phyloP scores from a whole-genome alignment of 2,797 vertebrate genomes.

The Artibeus jamaicensis region DNA sequence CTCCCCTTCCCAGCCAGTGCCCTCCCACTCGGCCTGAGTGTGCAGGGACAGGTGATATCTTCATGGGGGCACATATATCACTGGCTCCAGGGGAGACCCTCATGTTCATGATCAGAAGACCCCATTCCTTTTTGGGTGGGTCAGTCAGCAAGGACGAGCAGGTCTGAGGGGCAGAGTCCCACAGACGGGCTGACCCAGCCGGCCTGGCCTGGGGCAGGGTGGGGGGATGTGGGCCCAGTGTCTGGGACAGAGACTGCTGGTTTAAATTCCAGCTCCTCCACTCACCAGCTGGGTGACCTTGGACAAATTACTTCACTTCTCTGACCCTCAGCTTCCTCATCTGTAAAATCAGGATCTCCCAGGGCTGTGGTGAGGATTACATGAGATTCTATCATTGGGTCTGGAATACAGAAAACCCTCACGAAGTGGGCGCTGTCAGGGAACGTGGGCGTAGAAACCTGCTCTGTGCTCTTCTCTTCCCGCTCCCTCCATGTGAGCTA shows the following conservation, averaged over 20 bases:
- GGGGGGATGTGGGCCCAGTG: neutral
- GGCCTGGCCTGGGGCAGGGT: neutral
- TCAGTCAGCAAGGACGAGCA: neutral
- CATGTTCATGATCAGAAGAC: neutral
- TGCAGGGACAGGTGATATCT: neutral
- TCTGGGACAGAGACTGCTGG: neutral
- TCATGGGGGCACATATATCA: neutral
- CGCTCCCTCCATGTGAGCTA: neutral
- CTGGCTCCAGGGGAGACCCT: neutral
- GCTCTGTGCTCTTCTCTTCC: neutral
- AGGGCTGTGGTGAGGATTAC: neutral
- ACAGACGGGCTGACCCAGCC: neutral
- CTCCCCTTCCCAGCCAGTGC: neutral
- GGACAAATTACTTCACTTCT: neutral
- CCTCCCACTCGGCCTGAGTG: neutral
- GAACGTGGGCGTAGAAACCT: neutral
- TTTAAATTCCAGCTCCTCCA: neutral
- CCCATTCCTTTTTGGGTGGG: neutral
- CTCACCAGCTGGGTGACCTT: neutral
- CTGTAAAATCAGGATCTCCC: neutral
- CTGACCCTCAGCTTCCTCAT: neutral
- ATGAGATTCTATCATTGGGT: neutral
- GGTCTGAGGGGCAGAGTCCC: neutral
- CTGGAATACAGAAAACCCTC: neutral
- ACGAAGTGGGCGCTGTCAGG: neutral